Evolutionary conservation across 2,888 invertebrate species (phyloP).

Genomic region (Acanthopleura granulata): DNA sequence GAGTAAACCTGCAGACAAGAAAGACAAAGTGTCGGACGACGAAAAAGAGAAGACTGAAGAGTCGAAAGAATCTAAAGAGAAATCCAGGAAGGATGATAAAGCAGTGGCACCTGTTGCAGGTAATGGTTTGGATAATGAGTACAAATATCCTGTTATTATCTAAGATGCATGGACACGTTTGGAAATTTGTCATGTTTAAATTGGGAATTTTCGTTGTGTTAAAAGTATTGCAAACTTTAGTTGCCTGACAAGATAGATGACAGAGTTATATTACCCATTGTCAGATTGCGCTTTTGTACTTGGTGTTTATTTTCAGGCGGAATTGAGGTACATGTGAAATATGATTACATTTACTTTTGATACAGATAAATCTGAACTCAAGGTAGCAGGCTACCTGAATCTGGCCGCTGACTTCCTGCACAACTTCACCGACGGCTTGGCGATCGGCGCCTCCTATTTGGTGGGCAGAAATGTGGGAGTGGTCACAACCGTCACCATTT

Average conservation of each 20-base stretch:
- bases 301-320: no score
- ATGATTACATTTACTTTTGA: background rate
- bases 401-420: conserved; percentile 98
- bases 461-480: conserved; percentile 81
- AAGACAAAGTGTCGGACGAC: conserved; percentile 33
- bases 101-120: background rate
- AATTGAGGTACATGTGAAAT: background rate
- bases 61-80: conserved; percentile 21
- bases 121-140: no score
- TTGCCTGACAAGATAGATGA: no score
- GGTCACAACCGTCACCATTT: conserved; percentile 93
- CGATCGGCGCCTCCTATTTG: conserved; percentile 97
- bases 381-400: conserved; percentile 94
- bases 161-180: no score
- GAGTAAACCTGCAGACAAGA: conserved; percentile 29
- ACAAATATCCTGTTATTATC: no score
- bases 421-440: conserved; percentile 99
- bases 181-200: no score
- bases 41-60: conserved; percentile 35
- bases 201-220: no score
- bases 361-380: conserved; percentile 70
- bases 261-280: no score
- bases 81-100: conserved; percentile 19
- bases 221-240: no score
- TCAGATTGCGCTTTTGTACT: no score